Evolutionary conservation across 2,888 invertebrate genomes (phyloP).

Genomic region (Rhynchonema sp.): DNA sequence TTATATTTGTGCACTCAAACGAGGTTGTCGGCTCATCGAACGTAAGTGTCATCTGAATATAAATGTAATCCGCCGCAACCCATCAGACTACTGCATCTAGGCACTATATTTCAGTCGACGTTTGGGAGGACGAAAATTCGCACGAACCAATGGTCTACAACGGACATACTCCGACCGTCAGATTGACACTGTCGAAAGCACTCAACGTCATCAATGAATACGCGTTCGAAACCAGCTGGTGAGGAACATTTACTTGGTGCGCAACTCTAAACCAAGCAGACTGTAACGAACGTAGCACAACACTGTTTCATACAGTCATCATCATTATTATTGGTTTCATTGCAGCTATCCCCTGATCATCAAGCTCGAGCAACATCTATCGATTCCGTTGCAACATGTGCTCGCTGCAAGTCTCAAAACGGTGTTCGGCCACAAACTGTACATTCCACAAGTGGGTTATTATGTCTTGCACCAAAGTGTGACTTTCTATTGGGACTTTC

Average conservation of each 20-base stretch:
- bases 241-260: too few species aligned
- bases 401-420: conserved; percentile 28
- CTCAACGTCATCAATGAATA: conserved; percentile 34
- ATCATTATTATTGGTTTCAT: too few species aligned
- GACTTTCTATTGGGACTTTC: too few species aligned
- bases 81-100: too few species aligned
- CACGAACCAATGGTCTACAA: conserved; percentile 37
- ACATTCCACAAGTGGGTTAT: not conserved
- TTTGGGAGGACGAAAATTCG: conserved; percentile 35
- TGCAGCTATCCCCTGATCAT: conserved; percentile 37
- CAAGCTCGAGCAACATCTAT: conserved; percentile 36
- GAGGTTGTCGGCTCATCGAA: conserved; percentile 39
- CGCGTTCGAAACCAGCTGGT: conserved; percentile 33
- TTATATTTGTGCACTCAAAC: conserved; percentile 35
- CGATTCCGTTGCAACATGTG: conserved; percentile 31
- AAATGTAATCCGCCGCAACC: too few species aligned
- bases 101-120: conserved; percentile 34
- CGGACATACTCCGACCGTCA: conserved; percentile 38
- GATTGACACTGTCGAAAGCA: conserved; percentile 31
- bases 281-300: too few species aligned
- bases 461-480: too few species aligned
- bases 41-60: conserved; percentile 27
- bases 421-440: conserved; percentile 27
- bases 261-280: too few species aligned
- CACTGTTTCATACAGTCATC: too few species aligned